Conservation (phyloP, 2,113 vertebrate species). For the Cavia porcellus region DNA sequence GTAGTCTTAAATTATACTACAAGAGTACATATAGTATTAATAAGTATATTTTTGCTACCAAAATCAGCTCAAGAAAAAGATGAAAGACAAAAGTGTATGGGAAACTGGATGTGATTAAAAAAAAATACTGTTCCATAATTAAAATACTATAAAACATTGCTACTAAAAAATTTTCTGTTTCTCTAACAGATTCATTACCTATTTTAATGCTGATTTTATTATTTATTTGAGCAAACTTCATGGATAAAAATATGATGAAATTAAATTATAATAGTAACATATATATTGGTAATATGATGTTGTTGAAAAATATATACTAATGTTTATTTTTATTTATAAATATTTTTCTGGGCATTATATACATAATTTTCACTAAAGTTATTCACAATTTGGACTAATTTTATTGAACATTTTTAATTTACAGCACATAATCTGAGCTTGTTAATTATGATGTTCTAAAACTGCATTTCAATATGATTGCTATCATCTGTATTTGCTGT, state of each 20-base stretch:
- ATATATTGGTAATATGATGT: neutral
- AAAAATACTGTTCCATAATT: neutral
- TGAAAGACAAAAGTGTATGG: neutral
- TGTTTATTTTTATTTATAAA: neutral
- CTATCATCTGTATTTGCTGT: neutral
- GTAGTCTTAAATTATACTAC: neutral
- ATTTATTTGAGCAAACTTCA: neutral
- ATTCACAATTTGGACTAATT: neutral
- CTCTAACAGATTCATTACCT: neutral
- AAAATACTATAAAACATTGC: neutral
- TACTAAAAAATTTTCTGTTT: neutral
- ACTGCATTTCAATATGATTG: neutral
- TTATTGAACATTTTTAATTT: neutral
- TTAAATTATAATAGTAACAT: neutral
- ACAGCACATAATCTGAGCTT: neutral
- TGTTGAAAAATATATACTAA: neutral
- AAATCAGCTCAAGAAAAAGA: neutral
- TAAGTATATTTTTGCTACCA: neutral
- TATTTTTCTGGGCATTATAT: neutral
- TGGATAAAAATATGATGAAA: fast-evolving
- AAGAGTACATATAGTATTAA: neutral
- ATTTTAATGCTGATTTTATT: neutral
- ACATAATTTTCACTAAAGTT: neutral
- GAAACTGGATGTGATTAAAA: neutral
- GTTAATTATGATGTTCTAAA: neutral